Evolutionary conservation across 2,797 vertebrate species (phyloP).

Genomic region (Hirundo rustica): DNA sequence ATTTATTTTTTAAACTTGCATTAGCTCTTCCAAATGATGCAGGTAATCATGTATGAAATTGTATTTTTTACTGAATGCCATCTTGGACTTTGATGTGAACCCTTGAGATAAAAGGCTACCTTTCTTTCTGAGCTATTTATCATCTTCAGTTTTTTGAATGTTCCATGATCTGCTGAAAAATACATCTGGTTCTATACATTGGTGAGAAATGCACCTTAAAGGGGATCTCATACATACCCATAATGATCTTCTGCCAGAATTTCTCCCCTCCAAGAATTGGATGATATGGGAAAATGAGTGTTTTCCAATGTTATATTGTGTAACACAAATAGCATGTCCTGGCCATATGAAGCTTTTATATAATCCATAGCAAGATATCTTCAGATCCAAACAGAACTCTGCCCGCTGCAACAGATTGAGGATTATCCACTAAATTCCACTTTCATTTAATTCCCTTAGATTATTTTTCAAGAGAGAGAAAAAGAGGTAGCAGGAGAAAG

Average conservation of each 20-base stretch:
- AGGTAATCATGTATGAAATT: background rate
- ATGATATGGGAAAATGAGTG: background rate
- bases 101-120: background rate
- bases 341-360: slow-evolving; percentile 45
- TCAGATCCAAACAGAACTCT: slow-evolving; percentile 51
- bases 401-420: slow-evolving; percentile 43
- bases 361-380: slow-evolving; percentile 53
- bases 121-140: background rate
- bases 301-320: slow-evolving; percentile 6
- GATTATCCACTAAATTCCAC: slow-evolving; percentile 56
- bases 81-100: background rate
- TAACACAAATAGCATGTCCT: slow-evolving; percentile 42
- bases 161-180: background rate
- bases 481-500: background rate
- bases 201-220: background rate
- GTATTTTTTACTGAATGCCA: background rate
- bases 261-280: background rate
- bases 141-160: background rate
- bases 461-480: slow-evolving; percentile 25
- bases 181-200: background rate
- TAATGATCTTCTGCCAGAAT: background rate
- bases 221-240: background rate
- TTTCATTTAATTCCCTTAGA: slow-evolving; percentile 34
- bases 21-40: background rate
- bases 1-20: background rate